Percentiles rank a stretch among this genome's conserved stretches.
Conservation (phyloP, 2,113 vertebrate species). For the Corythaixoides concolor region DNA sequence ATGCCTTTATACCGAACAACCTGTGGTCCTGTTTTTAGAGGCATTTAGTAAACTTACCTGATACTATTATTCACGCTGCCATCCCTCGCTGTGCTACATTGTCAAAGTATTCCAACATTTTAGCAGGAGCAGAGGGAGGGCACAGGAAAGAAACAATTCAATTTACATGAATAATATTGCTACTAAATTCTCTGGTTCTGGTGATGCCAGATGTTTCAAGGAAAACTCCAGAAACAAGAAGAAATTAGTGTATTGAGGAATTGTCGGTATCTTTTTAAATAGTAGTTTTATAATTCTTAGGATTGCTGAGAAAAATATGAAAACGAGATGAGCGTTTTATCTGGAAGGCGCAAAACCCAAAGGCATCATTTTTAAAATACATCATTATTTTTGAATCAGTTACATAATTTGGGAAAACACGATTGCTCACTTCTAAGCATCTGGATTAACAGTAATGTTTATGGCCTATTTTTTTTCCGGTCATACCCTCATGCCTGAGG, state of each 20-base stretch:
- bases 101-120: neutral
- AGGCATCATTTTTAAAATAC: neutral
- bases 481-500: neutral
- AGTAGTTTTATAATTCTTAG: neutral
- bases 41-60: neutral
- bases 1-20: neutral
- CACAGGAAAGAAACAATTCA: neutral
- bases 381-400: neutral
- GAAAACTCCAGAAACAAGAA: neutral
- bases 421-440: conserved; percentile 5
- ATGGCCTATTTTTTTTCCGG: neutral
- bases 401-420: neutral
- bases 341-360: neutral
- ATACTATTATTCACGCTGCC: neutral
- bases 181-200: neutral
- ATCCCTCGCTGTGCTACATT: neutral
- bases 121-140: neutral
- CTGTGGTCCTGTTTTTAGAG: neutral
- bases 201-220: neutral
- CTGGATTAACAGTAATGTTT: neutral
- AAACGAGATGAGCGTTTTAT: neutral
- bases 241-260: neutral
- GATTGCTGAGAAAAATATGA: neutral
- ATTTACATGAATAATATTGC: neutral
- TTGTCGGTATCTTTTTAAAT: neutral